phyloP scores from a whole-genome alignment of 1,140 invertebrate species.

The Papilio glaucus region DNA sequence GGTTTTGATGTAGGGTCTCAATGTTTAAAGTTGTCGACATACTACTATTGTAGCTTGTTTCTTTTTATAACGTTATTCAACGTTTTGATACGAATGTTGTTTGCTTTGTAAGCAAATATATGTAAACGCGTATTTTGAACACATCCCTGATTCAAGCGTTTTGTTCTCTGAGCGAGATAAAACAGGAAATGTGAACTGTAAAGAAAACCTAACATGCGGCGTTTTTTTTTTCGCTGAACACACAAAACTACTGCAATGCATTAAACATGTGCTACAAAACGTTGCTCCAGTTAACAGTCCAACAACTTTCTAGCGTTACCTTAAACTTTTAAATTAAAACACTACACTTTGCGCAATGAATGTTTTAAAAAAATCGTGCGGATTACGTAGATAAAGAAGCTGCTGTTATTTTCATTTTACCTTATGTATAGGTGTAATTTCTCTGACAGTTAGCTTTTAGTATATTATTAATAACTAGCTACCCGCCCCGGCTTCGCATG shows the following conservation, averaged over 20 bases:
- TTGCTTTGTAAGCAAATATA: constrained; percentile 2
- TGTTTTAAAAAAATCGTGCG: background rate
- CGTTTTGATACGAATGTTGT: background rate
- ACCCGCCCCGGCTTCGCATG: too few relatives aligned
- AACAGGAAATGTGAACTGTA: constrained; percentile 12
- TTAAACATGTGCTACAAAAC: constrained; percentile 8
- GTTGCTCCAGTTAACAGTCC: background rate
- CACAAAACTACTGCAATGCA: constrained; percentile 14
- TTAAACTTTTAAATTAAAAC: constrained; percentile 28
- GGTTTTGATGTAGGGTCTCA: too few relatives aligned
- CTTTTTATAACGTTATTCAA: background rate
- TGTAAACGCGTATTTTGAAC: background rate
- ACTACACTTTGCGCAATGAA: background rate
- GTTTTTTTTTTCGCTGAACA: background rate
- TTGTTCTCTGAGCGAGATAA: constrained; percentile 10
- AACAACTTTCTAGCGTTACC: constrained; percentile 4
- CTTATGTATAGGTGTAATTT: background rate
- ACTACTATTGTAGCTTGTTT: too few relatives aligned
- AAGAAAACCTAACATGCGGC: constrained; percentile 2
- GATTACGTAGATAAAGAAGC: background rate
- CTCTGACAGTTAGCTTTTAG: too few relatives aligned
- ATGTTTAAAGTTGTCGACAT: too few relatives aligned
- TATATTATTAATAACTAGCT: too few relatives aligned
- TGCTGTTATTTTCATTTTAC: background rate
- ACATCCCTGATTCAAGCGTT: constrained; percentile 4